Conservation (phyloP, 2,888 invertebrate genomes). For the Melanophora roralis region DNA sequence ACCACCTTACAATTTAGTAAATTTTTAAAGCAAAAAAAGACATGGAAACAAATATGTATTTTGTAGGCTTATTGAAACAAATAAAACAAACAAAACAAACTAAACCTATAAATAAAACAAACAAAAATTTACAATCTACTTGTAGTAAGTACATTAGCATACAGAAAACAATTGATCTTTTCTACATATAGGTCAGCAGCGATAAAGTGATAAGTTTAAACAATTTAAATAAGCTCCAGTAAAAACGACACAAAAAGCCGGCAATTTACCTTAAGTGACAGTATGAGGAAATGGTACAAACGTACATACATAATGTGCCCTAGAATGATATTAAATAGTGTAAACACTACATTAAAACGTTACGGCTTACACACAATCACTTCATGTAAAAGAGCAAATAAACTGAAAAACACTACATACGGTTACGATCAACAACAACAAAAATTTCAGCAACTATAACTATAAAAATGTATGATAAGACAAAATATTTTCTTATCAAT, state of each 20-base stretch:
- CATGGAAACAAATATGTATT: too few relatives aligned
- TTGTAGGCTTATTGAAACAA: too few relatives aligned
- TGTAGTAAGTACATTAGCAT: background rate
- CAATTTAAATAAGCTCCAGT: slow-evolving; percentile 1
- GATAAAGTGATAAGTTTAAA: background rate
- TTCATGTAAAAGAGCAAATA: too few relatives aligned
- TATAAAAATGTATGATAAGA: slow-evolving; percentile 19
- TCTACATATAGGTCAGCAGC: too few relatives aligned
- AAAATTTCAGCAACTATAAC: slow-evolving; percentile 23
- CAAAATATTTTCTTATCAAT: slow-evolving; percentile 49
- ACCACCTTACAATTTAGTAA: too few relatives aligned
- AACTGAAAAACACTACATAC: background rate
- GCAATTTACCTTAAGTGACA: slow-evolving; percentile 30
- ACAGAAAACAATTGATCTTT: background rate
- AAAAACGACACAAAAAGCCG: background rate
- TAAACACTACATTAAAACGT: slow-evolving; percentile 15
- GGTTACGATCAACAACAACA: background rate
- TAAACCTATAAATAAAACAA: too few relatives aligned
- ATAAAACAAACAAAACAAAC: too few relatives aligned
- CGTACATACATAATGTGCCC: slow-evolving; percentile 8
- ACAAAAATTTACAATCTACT: too few relatives aligned
- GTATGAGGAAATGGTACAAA: background rate
- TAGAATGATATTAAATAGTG: background rate
- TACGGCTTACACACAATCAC: background rate
- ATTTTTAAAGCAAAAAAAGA: too few relatives aligned